Conservation (phyloP, 2,113 vertebrate species). For the Uropsilus gracilis region DNA sequence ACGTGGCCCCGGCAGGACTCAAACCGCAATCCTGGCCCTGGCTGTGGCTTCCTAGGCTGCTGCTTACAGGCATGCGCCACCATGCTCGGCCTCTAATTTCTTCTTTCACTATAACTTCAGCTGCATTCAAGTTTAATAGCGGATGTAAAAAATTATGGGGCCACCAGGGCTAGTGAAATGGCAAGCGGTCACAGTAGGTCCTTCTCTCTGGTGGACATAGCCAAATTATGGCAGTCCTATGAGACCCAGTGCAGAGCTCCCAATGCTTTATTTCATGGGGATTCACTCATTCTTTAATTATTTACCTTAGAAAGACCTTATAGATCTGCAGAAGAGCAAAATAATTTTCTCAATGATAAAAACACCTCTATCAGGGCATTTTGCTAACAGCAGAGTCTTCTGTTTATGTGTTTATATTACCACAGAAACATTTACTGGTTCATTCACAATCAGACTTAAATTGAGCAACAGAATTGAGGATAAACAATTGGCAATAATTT, state of each 20-base stretch:
- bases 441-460: not conserved
- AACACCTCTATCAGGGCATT: not conserved
- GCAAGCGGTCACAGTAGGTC: not conserved
- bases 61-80: too few relatives aligned
- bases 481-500: not conserved
- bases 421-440: conserved; percentile 20
- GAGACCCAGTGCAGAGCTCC: not conserved
- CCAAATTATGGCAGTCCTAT: not conserved
- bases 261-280: not conserved
- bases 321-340: not conserved
- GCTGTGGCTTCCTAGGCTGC: too few relatives aligned
- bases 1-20: too few relatives aligned
- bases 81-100: too few relatives aligned
- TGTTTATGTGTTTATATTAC: not conserved
- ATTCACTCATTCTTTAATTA: not conserved
- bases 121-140: not conserved
- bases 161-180: not conserved
- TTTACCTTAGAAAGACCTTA: conserved; percentile 7
- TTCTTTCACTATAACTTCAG: not conserved
- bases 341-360: not conserved
- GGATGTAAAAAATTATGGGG: not conserved
- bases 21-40: too few relatives aligned
- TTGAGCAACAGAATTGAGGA: not conserved
- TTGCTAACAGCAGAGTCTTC: not conserved
- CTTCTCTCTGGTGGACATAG: not conserved